A percentile compares a stretch with the other conserved stretches of the same genome.
Evolutionary conservation across 2,797 vertebrate genomes (phyloP).

Genomic region (Taeniopygia guttata): DNA sequence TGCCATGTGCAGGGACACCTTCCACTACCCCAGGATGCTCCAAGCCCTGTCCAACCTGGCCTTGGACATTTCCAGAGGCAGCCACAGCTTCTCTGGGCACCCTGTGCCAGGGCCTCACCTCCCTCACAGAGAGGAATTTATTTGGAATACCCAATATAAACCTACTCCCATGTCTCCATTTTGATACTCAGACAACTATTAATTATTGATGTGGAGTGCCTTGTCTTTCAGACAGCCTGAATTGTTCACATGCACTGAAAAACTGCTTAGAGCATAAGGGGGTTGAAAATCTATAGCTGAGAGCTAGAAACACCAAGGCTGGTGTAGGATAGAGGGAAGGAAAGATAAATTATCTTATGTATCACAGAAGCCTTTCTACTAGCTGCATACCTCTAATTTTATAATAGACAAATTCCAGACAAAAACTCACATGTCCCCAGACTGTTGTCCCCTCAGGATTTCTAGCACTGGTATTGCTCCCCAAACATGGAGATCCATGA

Average conservation of each 20-base stretch:
- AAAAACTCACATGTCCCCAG: fast-evolving
- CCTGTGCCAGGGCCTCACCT: fast-evolving
- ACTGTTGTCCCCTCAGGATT: neutral
- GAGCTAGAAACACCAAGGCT: neutral
- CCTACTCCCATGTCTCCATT: neutral
- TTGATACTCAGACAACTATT: neutral
- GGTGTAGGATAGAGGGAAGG: neutral
- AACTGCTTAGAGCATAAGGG: neutral
- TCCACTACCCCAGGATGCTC: fast-evolving
- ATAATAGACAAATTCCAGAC: neutral
- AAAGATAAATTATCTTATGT: neutral
- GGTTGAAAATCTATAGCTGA: neutral
- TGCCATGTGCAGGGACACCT: neutral
- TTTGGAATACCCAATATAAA: neutral
- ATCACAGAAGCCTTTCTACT: neutral
- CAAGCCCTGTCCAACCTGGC: fast-evolving
- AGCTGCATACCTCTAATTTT: neutral
- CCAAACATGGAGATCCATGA: neutral
- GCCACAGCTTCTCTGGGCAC: neutral
- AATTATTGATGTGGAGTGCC: neutral
- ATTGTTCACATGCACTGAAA: neutral
- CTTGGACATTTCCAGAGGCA: neutral
- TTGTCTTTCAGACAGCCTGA: neutral
- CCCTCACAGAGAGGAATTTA: neutral
- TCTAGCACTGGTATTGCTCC: neutral